Percentiles rank a stretch among this genome's conserved stretches.
Conservation (phyloP, 2,113 vertebrate species). For the Halichoeres trimaculatus region DNA sequence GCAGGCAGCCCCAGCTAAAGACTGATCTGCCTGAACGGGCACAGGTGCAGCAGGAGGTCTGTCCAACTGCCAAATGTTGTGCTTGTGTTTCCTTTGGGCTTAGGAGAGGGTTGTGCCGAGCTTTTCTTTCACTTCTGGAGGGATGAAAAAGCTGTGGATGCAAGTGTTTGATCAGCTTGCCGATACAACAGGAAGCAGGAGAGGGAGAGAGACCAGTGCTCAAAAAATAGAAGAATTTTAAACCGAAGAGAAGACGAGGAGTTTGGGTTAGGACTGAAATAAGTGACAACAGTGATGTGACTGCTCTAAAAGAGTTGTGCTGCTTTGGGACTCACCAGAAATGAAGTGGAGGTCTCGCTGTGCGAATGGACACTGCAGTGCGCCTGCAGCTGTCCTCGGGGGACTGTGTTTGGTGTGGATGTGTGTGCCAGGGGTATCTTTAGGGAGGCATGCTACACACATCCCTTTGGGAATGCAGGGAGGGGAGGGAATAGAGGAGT, state of each 20-base stretch:
- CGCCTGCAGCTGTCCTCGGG: conserved; percentile 62
- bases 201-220: conserved; percentile 13
- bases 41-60: conserved; percentile 78
- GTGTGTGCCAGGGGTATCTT: conserved; percentile 73
- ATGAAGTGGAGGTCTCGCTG: conserved; percentile 40
- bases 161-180: conserved; percentile 72
- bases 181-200: conserved; percentile 27
- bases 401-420: conserved; percentile 61
- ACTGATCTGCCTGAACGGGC: conserved; percentile 77
- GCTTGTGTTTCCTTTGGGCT: conserved; percentile 69
- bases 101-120: conserved; percentile 50
- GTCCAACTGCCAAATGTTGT: conserved; percentile 73
- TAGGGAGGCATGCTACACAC: conserved; percentile 57
- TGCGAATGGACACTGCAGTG: conserved; percentile 54
- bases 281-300: conserved; percentile 16
- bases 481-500: conserved; percentile 52
- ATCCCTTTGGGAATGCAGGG: conserved; percentile 66
- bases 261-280: conserved; percentile 23
- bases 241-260: conserved; percentile 28
- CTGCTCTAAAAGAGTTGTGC: conserved; percentile 26
- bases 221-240: conserved; percentile 39
- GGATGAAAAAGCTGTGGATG: conserved; percentile 64
- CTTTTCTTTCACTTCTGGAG: conserved; percentile 52
- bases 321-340: conserved; percentile 16
- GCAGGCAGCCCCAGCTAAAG: conserved; percentile 75